These are phyloP conservation scores for Drosophila baimaii DNA, from an alignment of 1,140 invertebrate genomes.

Conservation along the genomic window DNA sequence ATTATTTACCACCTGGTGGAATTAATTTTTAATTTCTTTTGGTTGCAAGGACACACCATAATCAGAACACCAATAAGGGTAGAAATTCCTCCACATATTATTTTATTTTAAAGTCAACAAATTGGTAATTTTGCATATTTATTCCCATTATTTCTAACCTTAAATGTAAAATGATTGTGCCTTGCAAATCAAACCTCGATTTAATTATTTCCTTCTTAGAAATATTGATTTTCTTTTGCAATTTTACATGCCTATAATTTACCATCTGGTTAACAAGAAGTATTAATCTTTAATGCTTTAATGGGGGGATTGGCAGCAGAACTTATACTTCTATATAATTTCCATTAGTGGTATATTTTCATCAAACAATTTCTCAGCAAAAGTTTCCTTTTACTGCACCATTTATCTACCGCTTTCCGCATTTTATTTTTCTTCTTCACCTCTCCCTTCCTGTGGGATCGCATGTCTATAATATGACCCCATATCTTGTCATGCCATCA, in stretches of 20 bases:
- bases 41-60: neutral
- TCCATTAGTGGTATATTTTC: neutral
- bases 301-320: neutral
- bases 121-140: neutral
- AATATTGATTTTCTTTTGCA: neutral
- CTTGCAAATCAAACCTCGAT: too few relatives aligned
- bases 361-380: neutral
- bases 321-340: too few relatives aligned
- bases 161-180: neutral
- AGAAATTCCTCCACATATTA: too few relatives aligned
- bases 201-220: too few relatives aligned
- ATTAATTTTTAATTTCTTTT: conserved; percentile 1
- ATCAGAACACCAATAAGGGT: too few relatives aligned
- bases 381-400: neutral
- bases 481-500: conserved; percentile 28
- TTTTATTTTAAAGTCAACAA: neutral
- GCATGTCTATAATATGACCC: conserved; percentile 37
- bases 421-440: neutral
- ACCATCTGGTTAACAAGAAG: neutral
- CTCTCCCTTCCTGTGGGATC: conserved; percentile 9
- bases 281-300: neutral
- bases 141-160: neutral
- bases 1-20: neutral
- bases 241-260: neutral
- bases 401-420: conserved; percentile 5